Evolutionary conservation across 2,888 invertebrate genomes (phyloP).

Genomic region (Spicauda simplicius): DNA sequence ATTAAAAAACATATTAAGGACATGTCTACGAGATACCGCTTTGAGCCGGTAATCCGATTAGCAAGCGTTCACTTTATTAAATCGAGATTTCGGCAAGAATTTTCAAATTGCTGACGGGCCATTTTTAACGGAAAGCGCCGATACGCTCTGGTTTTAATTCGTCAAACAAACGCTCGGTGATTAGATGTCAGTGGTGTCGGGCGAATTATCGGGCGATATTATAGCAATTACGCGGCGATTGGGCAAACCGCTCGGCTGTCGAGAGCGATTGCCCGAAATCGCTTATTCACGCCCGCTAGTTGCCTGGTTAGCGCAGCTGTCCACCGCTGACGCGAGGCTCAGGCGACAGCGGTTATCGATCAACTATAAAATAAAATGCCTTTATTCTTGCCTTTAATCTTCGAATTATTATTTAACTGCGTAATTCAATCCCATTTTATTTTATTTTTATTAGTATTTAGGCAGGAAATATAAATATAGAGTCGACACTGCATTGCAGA

Average conservation of each 20-base stretch:
- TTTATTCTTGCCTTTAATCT: too few relatives aligned
- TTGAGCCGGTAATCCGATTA: constrained; percentile 62
- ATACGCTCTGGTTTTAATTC: constrained; percentile 45
- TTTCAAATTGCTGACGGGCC: constrained; percentile 31
- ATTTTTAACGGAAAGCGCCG: constrained; percentile 27
- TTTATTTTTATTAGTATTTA: too few relatives aligned
- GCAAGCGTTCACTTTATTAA: constrained; percentile 38
- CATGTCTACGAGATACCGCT: constrained; percentile 44
- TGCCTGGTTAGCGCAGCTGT: constrained; percentile 73
- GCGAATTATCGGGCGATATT: constrained; percentile 45
- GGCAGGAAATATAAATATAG: constrained; percentile 35
- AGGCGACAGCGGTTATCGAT: too few relatives aligned
- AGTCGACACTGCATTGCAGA: background rate
- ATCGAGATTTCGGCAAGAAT: constrained; percentile 36
- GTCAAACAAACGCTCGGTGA: constrained; percentile 47
- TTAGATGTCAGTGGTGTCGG: constrained; percentile 48
- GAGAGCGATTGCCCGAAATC: constrained; percentile 62
- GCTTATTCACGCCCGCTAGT: constrained; percentile 80
- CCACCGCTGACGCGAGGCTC: constrained; percentile 32
- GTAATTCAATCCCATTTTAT: too few relatives aligned
- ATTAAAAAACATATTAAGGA: constrained; percentile 75
- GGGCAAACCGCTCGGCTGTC: constrained; percentile 43
- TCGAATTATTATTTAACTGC: too few relatives aligned
- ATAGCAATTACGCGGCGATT: constrained; percentile 48
- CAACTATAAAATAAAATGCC: too few relatives aligned